These are phyloP conservation scores for Siniperca scherzeri DNA, from an alignment of 2,797 vertebrate genomes.

Conservation along the genomic window DNA sequence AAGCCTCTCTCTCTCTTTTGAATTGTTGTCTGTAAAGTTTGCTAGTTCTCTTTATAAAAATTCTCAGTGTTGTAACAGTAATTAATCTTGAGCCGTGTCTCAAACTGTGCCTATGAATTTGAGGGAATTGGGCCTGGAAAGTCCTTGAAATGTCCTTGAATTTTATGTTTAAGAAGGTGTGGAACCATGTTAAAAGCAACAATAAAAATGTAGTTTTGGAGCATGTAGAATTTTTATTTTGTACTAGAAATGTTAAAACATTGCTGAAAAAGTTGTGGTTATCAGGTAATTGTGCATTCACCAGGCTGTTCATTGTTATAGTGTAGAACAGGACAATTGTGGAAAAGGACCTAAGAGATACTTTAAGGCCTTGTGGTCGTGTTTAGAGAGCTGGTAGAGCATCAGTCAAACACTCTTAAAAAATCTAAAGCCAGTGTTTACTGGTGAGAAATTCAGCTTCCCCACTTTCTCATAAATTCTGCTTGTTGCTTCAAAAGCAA, in stretches of 20 bases:
- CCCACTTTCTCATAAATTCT: neutral
- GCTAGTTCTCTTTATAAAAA: too few species aligned
- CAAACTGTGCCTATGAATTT: too few species aligned
- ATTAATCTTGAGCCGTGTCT: too few species aligned
- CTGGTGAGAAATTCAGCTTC: conserved; percentile 12
- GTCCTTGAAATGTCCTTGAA: too few species aligned
- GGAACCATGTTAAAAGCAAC: conserved; percentile 10
- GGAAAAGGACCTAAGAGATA: neutral
- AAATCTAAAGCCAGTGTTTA: conserved; percentile 21
- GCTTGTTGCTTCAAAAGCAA: conserved; percentile 35
- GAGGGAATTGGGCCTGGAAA: too few species aligned
- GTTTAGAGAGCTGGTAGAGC: conserved; percentile 31
- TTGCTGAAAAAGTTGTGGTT: neutral
- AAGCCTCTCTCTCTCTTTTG: too few species aligned
- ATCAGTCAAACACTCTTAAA: conserved; percentile 9
- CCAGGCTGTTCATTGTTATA: neutral
- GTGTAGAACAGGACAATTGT: neutral
- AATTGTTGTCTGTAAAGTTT: too few species aligned
- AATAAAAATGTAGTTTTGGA: conserved; percentile 19
- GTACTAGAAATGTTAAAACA: conserved; percentile 15
- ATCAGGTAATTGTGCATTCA: conserved; percentile 6
- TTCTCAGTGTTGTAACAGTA: too few species aligned
- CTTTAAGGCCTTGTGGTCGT: conserved; percentile 7
- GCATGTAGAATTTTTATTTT: conserved; percentile 45
- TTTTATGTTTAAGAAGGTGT: too few species aligned